A percentile compares a stretch with the other conserved stretches of the same genome.
Conservation (phyloP, 2,888 invertebrate genomes). For the Odontocolon sp. region DNA sequence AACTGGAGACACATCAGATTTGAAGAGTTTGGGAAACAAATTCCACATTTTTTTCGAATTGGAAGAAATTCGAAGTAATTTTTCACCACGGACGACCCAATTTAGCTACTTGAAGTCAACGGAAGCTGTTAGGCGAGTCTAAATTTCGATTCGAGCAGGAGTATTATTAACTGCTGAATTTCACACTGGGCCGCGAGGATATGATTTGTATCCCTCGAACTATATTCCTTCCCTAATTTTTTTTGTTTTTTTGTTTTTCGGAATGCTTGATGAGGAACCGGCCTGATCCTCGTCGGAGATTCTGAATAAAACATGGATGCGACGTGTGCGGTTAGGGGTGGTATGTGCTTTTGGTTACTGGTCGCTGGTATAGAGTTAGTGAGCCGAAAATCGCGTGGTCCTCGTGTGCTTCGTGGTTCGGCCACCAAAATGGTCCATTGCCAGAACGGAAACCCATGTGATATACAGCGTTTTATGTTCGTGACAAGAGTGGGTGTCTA, state of each 20-base stretch:
- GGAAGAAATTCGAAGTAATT: too few relatives aligned
- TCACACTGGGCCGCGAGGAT: background rate
- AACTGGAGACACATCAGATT: too few relatives aligned
- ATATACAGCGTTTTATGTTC: constrained; percentile 64
- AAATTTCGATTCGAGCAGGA: background rate
- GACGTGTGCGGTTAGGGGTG: background rate
- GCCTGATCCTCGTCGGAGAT: constrained; percentile 28
- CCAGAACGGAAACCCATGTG: constrained; percentile 62
- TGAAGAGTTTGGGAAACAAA: too few relatives aligned
- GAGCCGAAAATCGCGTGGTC: constrained; percentile 37
- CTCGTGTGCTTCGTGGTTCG: constrained; percentile 43
- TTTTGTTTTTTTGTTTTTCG: background rate
- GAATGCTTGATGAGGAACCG: constrained; percentile 3
- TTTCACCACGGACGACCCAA: too few relatives aligned
- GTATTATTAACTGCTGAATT: too few relatives aligned
- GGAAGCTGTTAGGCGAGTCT: background rate
- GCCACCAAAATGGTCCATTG: constrained; percentile 58
- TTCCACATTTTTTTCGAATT: too few relatives aligned
- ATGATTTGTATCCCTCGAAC: background rate
- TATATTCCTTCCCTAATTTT: background rate
- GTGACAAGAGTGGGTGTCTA: constrained; percentile 63
- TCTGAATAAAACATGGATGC: constrained; percentile 51
- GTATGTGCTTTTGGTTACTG: constrained; percentile 5
- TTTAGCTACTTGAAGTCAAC: background rate
- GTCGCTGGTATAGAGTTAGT: background rate